Percentiles rank a stretch among this genome's conserved stretches.
phyloP scores from a whole-genome alignment of 1,140 invertebrate genomes.

The Trissolcus basalis region DNA sequence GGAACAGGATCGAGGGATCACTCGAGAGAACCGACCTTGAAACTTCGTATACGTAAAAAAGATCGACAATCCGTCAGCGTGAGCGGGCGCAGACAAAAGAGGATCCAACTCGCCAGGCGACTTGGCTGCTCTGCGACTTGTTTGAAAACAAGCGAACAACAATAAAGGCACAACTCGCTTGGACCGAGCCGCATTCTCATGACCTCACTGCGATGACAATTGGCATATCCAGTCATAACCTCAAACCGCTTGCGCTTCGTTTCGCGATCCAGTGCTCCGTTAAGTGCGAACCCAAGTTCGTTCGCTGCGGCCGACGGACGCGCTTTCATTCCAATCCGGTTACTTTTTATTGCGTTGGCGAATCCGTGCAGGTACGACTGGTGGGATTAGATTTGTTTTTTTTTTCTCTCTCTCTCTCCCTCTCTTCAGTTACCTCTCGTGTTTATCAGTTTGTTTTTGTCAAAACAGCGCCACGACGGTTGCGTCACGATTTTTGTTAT shows the following conservation, averaged over 20 bases:
- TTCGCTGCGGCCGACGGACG: slow-evolving; percentile 12
- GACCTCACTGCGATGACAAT: slow-evolving; percentile 24
- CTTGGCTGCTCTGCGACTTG: background rate
- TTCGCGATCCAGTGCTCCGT: background rate
- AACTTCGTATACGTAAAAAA: slow-evolving; percentile 67
- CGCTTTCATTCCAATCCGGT: slow-evolving; percentile 13
- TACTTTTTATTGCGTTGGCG: slow-evolving; percentile 8
- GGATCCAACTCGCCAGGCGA: background rate
- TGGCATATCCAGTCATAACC: slow-evolving; percentile 42
- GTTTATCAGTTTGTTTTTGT: slow-evolving; percentile 1
- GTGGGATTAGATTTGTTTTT: slow-evolving; percentile 4
- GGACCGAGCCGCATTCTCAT: no score
- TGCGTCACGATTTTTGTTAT: no score
- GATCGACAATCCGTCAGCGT: slow-evolving; percentile 67
- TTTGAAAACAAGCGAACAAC: background rate
- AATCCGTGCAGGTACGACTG: slow-evolving; percentile 21
- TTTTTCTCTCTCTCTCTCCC: background rate
- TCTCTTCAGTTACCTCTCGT: background rate
- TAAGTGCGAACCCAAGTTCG: background rate
- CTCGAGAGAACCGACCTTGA: slow-evolving; percentile 46
- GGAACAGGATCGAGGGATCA: slow-evolving; percentile 15
- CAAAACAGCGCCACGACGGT: background rate
- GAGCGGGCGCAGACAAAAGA: background rate
- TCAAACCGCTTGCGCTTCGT: slow-evolving; percentile 37
- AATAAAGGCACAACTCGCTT: background rate